Evolutionary conservation across 1,140 invertebrate species (phyloP).

Genomic region (Cheumatopsyche charites): DNA sequence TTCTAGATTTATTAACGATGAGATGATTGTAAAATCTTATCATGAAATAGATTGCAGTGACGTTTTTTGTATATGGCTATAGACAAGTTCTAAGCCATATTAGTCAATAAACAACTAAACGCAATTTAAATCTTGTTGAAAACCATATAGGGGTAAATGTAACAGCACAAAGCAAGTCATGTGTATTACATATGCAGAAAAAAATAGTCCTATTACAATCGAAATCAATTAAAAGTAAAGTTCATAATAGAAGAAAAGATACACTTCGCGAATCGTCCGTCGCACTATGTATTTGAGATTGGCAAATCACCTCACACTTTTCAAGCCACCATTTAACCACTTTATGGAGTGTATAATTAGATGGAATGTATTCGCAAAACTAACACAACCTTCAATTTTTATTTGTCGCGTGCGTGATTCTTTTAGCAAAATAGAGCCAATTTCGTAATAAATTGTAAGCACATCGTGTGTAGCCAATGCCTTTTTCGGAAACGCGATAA

Average conservation of each 20-base stretch:
- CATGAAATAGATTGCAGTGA: not conserved
- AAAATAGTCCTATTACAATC: no score
- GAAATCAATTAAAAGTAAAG: no score
- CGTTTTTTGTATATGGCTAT: not conserved
- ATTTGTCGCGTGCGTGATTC: no score
- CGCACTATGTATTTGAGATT: no score
- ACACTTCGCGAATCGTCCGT: no score
- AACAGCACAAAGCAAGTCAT: not conserved
- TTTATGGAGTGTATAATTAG: no score
- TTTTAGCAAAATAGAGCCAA: not conserved
- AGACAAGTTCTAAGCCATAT: conserved; percentile 5
- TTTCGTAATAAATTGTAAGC: not conserved
- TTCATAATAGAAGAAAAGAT: no score
- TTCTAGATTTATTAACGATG: not conserved
- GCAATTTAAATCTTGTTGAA: conserved; percentile 9
- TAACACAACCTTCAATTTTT: no score
- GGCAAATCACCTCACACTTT: no score
- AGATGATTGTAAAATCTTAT: not conserved
- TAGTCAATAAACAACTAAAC: conserved; percentile 17
- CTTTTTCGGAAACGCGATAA: not conserved
- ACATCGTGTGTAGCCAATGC: not conserved
- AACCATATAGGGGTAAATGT: not conserved
- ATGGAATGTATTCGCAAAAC: no score
- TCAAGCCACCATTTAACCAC: no score
- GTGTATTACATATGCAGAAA: no score